These are phyloP conservation scores for Apis dorsata DNA, from an alignment of 1,140 invertebrate genomes.

Conservation along the genomic window DNA sequence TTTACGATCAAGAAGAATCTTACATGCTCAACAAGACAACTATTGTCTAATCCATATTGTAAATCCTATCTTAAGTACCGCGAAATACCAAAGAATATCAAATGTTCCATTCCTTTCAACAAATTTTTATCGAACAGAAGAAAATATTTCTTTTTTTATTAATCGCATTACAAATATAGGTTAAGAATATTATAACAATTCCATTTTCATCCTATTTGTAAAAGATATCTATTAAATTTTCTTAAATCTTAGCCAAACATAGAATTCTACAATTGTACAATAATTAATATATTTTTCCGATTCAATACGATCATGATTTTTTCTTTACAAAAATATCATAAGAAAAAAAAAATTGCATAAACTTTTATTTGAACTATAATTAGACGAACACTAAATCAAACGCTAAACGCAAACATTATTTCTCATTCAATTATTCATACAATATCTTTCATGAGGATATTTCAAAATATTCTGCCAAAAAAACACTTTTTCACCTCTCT, in stretches of 20 bases:
- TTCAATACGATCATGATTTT: too few relatives aligned
- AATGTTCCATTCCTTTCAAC: too few relatives aligned
- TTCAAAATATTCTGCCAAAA: background rate
- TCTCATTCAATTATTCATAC: background rate
- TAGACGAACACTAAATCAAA: background rate
- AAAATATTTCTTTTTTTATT: background rate
- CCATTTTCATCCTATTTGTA: too few relatives aligned
- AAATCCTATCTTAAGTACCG: background rate
- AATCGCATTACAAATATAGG: too few relatives aligned
- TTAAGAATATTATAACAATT: too few relatives aligned
- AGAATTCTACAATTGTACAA: too few relatives aligned
- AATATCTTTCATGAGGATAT: background rate
- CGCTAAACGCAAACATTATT: background rate
- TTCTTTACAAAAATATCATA: background rate
- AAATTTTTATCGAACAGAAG: background rate
- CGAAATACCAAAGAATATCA: background rate
- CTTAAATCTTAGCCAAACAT: too few relatives aligned
- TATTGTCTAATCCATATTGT: background rate
- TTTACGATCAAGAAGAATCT: conserved; percentile 1
- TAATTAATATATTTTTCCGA: too few relatives aligned
- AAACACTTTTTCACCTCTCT: background rate
- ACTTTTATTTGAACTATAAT: too few relatives aligned
- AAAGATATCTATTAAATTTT: too few relatives aligned
- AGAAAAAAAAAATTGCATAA: background rate
- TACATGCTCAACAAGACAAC: background rate